These are phyloP conservation scores for Montipora foliosa DNA, from an alignment of 64 coral and sea anemone species.

Conservation along the genomic window DNA sequence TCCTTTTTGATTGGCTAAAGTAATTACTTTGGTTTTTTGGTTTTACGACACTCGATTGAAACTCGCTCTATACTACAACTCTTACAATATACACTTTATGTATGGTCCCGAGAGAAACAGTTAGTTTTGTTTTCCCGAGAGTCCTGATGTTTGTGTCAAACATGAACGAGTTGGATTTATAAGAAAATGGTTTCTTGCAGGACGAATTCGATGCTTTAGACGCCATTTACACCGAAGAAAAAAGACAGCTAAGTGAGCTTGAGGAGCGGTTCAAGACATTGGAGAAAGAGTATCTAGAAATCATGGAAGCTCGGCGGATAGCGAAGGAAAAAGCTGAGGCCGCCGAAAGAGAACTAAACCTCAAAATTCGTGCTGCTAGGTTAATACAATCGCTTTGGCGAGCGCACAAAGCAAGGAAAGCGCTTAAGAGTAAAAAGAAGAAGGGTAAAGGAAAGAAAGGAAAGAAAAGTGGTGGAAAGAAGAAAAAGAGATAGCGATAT, in stretches of 20 bases:
- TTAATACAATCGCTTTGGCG: slow-evolving; percentile 95
- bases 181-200: slow-evolving; percentile 32
- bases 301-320: slow-evolving; percentile 88
- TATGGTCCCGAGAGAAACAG: too few species aligned
- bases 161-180: neutral
- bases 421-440: slow-evolving; percentile 90
- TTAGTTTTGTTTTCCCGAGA: too few species aligned
- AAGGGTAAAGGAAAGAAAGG: slow-evolving; percentile 84
- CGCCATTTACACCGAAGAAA: slow-evolving; percentile 94
- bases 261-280: slow-evolving; percentile 95
- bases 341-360: slow-evolving; percentile 85
- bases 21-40: too few species aligned
- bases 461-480: slow-evolving; percentile 81
- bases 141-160: neutral
- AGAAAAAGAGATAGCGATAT: slow-evolving; percentile 65
- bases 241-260: slow-evolving; percentile 91
- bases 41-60: too few species aligned
- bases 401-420: slow-evolving; percentile 92
- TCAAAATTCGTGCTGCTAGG: slow-evolving; percentile 92
- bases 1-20: too few species aligned
- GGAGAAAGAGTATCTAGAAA: slow-evolving; percentile 88
- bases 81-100: too few species aligned
- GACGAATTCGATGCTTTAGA: slow-evolving; percentile 98
- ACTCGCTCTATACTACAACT: too few species aligned
- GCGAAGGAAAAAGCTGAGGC: slow-evolving; percentile 97